Evolutionary conservation across 2,797 vertebrate species (phyloP).

Genomic region (Chaetophractus vellerosus): DNA sequence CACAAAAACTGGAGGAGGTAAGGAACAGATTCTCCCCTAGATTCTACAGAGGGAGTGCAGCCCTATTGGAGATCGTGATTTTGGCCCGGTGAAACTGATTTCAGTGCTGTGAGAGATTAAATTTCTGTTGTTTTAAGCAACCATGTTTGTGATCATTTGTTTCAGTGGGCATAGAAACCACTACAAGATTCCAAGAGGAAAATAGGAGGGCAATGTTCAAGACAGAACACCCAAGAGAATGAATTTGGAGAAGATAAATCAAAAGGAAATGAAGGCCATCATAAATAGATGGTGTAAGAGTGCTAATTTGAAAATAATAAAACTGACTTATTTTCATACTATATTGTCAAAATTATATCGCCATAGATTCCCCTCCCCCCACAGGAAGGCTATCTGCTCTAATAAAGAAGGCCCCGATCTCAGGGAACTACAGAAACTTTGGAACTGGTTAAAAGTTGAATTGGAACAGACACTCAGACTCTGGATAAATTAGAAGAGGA

Average conservation of each 20-base stretch:
- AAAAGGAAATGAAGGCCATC: not conserved
- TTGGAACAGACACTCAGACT: not conserved
- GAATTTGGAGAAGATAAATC: not conserved
- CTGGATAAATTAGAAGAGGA: not conserved
- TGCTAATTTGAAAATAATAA: not conserved
- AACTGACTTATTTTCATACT: not conserved
- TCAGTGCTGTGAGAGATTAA: not conserved
- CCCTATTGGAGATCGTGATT: not conserved
- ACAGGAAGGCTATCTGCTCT: not conserved
- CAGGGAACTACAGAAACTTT: not conserved
- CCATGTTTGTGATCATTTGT: not conserved
- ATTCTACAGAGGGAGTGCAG: no score
- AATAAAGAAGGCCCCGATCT: not conserved
- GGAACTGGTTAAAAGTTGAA: conserved; percentile 6
- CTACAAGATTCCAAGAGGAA: not conserved
- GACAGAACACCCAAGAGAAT: not conserved
- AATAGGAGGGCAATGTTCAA: not conserved
- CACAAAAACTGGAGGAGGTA: not conserved
- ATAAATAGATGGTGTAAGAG: not conserved
- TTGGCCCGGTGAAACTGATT: not conserved
- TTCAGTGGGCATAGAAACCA: not conserved
- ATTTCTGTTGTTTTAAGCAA: not conserved
- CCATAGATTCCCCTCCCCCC: not conserved
- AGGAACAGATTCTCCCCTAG: not conserved
- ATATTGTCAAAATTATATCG: conserved; percentile 30